phyloP scores from a whole-genome alignment of 2,113 vertebrate genomes.

The Phalacrocorax aristotelis region DNA sequence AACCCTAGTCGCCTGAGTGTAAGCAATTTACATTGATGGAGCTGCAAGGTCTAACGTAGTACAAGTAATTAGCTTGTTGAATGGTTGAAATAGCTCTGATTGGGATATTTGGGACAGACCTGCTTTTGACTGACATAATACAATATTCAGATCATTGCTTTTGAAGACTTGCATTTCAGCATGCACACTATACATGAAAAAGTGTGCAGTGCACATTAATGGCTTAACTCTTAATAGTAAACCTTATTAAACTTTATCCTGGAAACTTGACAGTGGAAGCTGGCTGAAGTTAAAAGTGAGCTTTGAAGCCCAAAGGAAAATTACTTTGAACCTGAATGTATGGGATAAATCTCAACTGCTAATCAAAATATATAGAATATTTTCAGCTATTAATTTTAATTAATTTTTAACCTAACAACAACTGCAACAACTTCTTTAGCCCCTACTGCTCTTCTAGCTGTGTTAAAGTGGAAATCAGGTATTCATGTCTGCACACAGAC shows the following conservation, averaged over 20 bases:
- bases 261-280: conserved; percentile 3
- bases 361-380: conserved; percentile 6
- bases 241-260: conserved; percentile 28
- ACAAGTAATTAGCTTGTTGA: not conserved
- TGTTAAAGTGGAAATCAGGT: not conserved
- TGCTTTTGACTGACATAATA: not conserved
- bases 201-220: not conserved
- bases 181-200: not conserved
- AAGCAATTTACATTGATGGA: not conserved
- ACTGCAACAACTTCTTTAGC: not conserved
- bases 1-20: conserved; percentile 3
- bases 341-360: not conserved
- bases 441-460: not conserved
- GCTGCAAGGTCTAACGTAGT: not conserved
- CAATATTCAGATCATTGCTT: not conserved
- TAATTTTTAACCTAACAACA: not conserved
- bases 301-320: conserved; percentile 38
- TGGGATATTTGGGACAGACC: not conserved
- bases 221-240: not conserved
- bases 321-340: conserved; percentile 19
- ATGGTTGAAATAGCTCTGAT: not conserved
- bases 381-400: conserved; percentile 14
- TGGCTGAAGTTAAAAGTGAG: conserved; percentile 49
- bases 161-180: not conserved
- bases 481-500: not conserved